Evolutionary conservation across 2,113 vertebrate genomes (phyloP), one percentile per base, ranked within the genome.

Genomic region (Amphiprion ocellaris): DNA sequence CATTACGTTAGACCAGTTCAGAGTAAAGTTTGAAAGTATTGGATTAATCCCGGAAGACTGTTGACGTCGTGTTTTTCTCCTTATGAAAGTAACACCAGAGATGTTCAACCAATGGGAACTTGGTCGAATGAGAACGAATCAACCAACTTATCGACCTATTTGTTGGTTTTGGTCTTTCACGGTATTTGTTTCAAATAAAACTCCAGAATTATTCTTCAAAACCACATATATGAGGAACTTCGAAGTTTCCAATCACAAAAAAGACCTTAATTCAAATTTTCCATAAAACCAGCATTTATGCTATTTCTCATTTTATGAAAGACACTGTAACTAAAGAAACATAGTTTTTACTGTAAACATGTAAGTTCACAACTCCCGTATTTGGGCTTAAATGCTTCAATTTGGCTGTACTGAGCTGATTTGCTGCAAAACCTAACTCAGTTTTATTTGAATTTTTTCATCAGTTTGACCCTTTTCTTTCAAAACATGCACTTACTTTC

Each of bases 401-500:
- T 44, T 44, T 15, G 41, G 41, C 41, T 12, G 12, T 10, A 41
- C 39, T 41, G 10, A 41, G 39, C 12, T 41, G 10, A 11, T 44
- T 44, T 15, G 11, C 14, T 11, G 39, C 39, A 41, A 8, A 41
- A 41, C 69, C 21, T 24, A 33, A 39, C 3, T 73, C 1, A 50
- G 49, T 50, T 14, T 52, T 2, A 6, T 52, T 52, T 7, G 49
- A 15, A 26, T 53, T 28, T 28, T 62, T 41, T 67, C 28, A 5
- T n/a, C n/a, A 7, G 10, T 74, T 49, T 61, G 15, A 59, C 53
- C 10, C 10, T 8, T 69, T 46, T 60, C 39, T 70, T 74, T 28
- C 37, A 60, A 62, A 81, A 53, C 10, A 39, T 50, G 70, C 62
- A 80, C 54, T 63, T 79, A 21, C 53, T 37, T 64, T 56, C 17